Base-by-base conservation (phyloP, 2,797 vertebrate species). In the Phoeniculus purpureus region DNA sequence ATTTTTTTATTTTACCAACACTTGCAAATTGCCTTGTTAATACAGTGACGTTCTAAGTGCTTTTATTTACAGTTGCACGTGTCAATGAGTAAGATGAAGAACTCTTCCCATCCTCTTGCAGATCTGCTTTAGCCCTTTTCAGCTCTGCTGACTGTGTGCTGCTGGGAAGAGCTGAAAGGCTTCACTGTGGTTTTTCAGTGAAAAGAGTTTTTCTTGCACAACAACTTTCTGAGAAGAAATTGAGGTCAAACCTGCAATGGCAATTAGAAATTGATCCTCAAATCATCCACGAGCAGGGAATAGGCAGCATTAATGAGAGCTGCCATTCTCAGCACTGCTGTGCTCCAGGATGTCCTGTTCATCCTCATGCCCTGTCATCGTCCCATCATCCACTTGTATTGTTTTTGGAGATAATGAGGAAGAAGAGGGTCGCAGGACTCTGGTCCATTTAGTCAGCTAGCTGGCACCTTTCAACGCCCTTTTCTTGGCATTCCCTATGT, bases 331-430 rank as follows among this genome's bases (percentile, higher is more conserved):
- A n/a, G 25, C 7, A 19, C 22, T 60, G 22, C 34, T 56, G 34
- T 47, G 34, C 23, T 64, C 26, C 32, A 18, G n/a, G 15, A 7
- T 55, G 58, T 66, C 27, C 58, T 37, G 3, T 68, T 79, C 6
- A 4, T 3, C 22, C n/a, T 17, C 5, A 0, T 32, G 22, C 6
- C 37, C 27, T 0, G 0, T 13, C 43, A 43, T 43, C 43, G 14
- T 21, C 20, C 9, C 54, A n/a, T 19, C 1, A 2, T 26, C 31
- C 22, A 10, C 10, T 43, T 50, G 6, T 26, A 9, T 7, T 9
- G 4, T 25, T 25, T 81, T 67, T 34, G 55, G 59, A 68, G 27
- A 13, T 65, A 68, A 75, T 21, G 62, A 65, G 32, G 19, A 31
- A 75, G 23, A 62, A n/a, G 9, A 64, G 45, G 25, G 12, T 71